A percentile compares a stretch with the other conserved stretches of the same genome.
Evolutionary conservation across 2,797 vertebrate species (phyloP).

Genomic region (Crotalus adamanteus): DNA sequence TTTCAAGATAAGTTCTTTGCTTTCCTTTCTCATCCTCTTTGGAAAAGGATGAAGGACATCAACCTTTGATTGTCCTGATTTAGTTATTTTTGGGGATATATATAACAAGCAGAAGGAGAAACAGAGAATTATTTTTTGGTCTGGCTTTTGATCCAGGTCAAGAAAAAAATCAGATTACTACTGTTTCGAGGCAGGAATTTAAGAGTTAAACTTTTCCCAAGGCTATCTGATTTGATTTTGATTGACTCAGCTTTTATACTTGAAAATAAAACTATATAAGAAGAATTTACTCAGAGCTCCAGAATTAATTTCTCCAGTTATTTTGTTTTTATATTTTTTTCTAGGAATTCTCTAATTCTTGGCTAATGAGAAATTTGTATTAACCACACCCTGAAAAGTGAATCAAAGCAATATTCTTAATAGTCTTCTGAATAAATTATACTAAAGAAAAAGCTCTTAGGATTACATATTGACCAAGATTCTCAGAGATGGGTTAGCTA

Average conservation of each 20-base stretch:
- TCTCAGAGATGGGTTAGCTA: conserved; percentile 35
- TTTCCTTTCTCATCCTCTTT: neutral
- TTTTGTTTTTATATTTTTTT: neutral
- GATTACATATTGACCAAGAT: conserved; percentile 40
- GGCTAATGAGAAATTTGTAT: neutral
- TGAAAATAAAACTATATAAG: neutral
- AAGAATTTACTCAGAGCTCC: neutral
- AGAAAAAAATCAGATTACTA: neutral
- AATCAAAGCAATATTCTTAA: neutral
- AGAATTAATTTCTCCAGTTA: neutral
- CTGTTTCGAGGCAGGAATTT: neutral
- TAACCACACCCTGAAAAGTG: neutral
- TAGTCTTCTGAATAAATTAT: conserved; percentile 6
- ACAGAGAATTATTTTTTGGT: neutral
- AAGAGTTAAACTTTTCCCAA: neutral
- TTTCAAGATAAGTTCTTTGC: too few relatives aligned
- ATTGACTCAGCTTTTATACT: neutral
- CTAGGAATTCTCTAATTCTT: neutral
- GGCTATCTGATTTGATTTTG: neutral
- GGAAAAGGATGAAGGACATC: neutral
- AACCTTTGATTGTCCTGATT: neutral
- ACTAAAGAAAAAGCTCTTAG: conserved; percentile 36
- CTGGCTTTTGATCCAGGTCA: neutral
- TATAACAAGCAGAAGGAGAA: neutral
- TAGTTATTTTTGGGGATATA: neutral